These are phyloP conservation scores for Polyergus mexicanus DNA, from an alignment of 1,140 invertebrate species.

Conservation along the genomic window DNA sequence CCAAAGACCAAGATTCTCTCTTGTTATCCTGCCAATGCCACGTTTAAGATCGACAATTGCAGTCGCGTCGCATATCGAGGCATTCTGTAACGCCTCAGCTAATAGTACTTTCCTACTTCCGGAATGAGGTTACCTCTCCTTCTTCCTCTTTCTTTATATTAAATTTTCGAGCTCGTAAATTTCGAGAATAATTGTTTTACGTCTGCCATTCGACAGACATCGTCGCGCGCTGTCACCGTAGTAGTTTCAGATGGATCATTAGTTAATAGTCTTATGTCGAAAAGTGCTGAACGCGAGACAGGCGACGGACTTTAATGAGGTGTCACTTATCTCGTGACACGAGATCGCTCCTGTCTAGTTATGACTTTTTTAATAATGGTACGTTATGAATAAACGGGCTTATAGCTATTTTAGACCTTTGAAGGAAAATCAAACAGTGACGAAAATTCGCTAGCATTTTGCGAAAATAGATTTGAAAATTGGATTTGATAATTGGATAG, in stretches of 20 bases:
- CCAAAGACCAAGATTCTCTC: background rate
- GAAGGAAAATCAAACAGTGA: background rate
- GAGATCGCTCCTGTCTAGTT: background rate
- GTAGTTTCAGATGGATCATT: background rate
- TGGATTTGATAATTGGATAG: background rate
- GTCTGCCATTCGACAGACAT: background rate
- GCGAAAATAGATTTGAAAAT: background rate
- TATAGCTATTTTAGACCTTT: background rate
- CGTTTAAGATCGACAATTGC: constrained; percentile 31
- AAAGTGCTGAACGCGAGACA: constrained; percentile 23
- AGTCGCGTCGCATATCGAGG: constrained; percentile 11
- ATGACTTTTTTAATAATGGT: background rate
- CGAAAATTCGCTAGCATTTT: background rate
- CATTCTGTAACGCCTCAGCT: constrained; percentile 5
- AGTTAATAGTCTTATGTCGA: constrained; percentile 29
- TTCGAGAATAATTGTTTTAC: constrained; percentile 45
- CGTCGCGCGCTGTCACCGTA: background rate
- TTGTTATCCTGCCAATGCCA: constrained; percentile 33
- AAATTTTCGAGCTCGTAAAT: constrained; percentile 59
- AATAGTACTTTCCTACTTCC: constrained; percentile 43
- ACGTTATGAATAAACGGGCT: background rate
- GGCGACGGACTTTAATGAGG: constrained; percentile 23
- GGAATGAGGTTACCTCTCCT: constrained; percentile 39
- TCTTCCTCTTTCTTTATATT: constrained; percentile 36
- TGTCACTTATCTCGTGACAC: constrained; percentile 3